Percentiles rank a stretch among this genome's conserved stretches.
Conservation (phyloP, 2,113 vertebrate genomes). For the zebrafish (Danio rerio) region GRCz12tu NC_133187.1:290501-291000, state of each 20-base stretch:
- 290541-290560: no score
- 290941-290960: background rate
- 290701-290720: conserved; percentile 80
- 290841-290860: conserved; percentile 75
- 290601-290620: no score
- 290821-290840: conserved; percentile 79
- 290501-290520: no score
- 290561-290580: no score
- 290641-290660: no score
- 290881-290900: conserved; percentile 86
- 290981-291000: no score
- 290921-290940: background rate
- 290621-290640: no score
- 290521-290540: no score
- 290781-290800: conserved; percentile 72
- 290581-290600: no score
- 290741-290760: conserved; percentile 85
- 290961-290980: no score
- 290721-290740: conserved; percentile 77
- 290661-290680: conserved; percentile 53
- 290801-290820: conserved; percentile 78
- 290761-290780: conserved; percentile 73
- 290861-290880: conserved; percentile 85
- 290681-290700: conserved; percentile 81
- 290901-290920: conserved; percentile 82